These are phyloP conservation scores for Neopelma chrysocephalum DNA, from an alignment of 2,797 vertebrate genomes.

Conservation along the genomic window DNA sequence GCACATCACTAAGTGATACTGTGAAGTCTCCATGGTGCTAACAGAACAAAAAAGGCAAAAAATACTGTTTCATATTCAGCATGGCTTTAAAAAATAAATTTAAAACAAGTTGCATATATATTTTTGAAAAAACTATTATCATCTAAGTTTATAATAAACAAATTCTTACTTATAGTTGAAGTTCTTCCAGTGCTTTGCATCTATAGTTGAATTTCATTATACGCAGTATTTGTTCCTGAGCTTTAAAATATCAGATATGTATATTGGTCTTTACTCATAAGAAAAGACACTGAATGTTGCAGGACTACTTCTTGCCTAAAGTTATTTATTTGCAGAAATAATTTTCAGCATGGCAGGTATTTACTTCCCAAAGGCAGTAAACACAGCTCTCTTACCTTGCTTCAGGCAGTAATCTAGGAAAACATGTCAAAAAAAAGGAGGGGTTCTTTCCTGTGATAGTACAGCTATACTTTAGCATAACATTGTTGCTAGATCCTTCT, in stretches of 20 bases:
- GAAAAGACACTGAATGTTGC: neutral
- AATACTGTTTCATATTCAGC: neutral
- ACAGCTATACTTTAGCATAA: neutral
- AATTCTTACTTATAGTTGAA: neutral
- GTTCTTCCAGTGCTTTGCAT: neutral
- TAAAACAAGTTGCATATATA: neutral
- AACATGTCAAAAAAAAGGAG: neutral
- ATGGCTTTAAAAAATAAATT: neutral
- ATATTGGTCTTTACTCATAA: neutral
- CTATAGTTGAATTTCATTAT: neutral
- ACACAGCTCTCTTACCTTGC: neutral
- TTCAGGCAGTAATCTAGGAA: neutral
- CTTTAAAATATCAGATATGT: neutral
- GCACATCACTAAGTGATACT: slow-evolving; percentile 86
- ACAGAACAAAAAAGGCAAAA: neutral
- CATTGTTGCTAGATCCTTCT: neutral
- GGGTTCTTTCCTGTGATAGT: neutral
- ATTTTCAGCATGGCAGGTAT: neutral
- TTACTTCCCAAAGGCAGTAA: neutral
- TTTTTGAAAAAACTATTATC: neutral
- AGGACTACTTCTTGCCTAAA: neutral
- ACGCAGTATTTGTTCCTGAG: neutral
- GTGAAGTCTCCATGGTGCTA: slow-evolving; percentile 86
- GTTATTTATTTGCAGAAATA: neutral
- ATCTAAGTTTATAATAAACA: neutral